A percentile compares a stretch with the other conserved stretches of the same genome.
Conservation (phyloP, 92 coral and sea anemone species). For the Diadumene lineata region DNA sequence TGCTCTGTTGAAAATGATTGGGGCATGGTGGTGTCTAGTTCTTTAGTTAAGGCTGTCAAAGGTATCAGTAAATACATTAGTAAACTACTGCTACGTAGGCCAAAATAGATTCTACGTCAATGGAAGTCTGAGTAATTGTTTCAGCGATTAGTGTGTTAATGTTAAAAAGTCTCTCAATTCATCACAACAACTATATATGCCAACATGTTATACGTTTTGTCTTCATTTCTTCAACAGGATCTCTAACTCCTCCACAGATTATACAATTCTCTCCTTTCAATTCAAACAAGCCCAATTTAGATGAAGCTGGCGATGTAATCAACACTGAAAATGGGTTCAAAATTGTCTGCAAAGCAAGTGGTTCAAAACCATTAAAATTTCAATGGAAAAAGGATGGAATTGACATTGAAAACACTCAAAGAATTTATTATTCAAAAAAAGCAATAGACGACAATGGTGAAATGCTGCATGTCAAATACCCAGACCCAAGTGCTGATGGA, state of each 20-base stretch:
- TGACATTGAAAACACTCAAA: background rate
- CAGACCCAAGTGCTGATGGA: slow-evolving; percentile 20
- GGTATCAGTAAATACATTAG: too few relatives aligned
- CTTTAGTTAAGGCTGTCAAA: too few relatives aligned
- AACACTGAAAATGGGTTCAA: background rate
- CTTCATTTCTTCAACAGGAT: background rate
- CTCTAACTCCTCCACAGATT: slow-evolving; percentile 22
- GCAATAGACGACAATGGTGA: too few relatives aligned
- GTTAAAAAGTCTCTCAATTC: too few relatives aligned
- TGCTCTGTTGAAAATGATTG: too few relatives aligned
- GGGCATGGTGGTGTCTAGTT: too few relatives aligned
- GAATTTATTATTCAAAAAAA: background rate
- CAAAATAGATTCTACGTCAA: too few relatives aligned
- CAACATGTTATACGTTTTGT: too few relatives aligned
- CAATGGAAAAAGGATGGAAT: slow-evolving; percentile 20
- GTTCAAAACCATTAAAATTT: slow-evolving; percentile 27
- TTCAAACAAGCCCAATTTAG: background rate
- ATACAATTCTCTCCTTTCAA: background rate
- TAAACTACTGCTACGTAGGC: too few relatives aligned
- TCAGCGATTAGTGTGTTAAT: too few relatives aligned
- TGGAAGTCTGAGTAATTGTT: too few relatives aligned
- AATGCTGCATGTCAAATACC: background rate
- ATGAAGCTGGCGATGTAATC: slow-evolving; percentile 15
- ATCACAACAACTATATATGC: too few relatives aligned
- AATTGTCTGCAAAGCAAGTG: slow-evolving; percentile 27